These are phyloP conservation scores for Tenebrio molitor DNA, from an alignment of 1,140 invertebrate species.

Conservation along the genomic window DNA sequence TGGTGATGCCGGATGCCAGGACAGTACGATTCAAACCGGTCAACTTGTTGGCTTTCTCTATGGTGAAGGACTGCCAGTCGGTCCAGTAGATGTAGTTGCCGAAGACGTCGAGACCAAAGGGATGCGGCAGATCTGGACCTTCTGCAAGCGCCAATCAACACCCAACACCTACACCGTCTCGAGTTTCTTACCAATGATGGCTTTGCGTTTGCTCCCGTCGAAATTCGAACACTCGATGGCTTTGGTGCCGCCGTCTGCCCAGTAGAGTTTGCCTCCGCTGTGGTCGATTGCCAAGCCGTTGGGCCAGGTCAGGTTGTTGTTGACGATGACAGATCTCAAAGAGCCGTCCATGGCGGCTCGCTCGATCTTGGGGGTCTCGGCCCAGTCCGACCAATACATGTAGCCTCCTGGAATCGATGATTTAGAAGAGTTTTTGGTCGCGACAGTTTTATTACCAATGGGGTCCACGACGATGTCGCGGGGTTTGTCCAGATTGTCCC, in stretches of 20 bases:
- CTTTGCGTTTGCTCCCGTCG: slow-evolving; percentile 81
- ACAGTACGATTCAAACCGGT: slow-evolving; percentile 77
- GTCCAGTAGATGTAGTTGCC: slow-evolving; percentile 91
- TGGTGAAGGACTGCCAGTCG: slow-evolving; percentile 83
- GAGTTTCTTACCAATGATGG: slow-evolving; percentile 73
- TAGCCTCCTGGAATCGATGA: slow-evolving; percentile 70
- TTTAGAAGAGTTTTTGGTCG: slow-evolving; percentile 1
- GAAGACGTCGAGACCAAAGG: slow-evolving; percentile 88
- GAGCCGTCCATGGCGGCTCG: slow-evolving; percentile 90
- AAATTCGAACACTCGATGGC: slow-evolving; percentile 87
- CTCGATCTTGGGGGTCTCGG: slow-evolving; percentile 84
- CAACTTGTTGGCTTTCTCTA: slow-evolving; percentile 83
- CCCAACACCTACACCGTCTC: not conserved
- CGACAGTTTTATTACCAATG: slow-evolving; percentile 67
- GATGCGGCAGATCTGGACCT: slow-evolving; percentile 77
- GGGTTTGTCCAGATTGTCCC: slow-evolving; percentile 85
- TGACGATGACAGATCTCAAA: slow-evolving; percentile 75
- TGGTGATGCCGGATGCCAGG: slow-evolving; percentile 76
- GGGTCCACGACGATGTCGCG: slow-evolving; percentile 89
- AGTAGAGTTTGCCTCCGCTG: slow-evolving; percentile 77
- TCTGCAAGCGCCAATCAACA: slow-evolving; percentile 40
- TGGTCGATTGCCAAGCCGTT: slow-evolving; percentile 88
- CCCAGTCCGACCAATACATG: slow-evolving; percentile 95
- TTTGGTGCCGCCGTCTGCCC: slow-evolving; percentile 86
- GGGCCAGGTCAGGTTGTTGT: slow-evolving; percentile 82